A percentile compares a stretch with the other conserved stretches of the same genome.
Conservation (phyloP, 2,888 invertebrate genomes). For the Charanyca ferruginea region DNA sequence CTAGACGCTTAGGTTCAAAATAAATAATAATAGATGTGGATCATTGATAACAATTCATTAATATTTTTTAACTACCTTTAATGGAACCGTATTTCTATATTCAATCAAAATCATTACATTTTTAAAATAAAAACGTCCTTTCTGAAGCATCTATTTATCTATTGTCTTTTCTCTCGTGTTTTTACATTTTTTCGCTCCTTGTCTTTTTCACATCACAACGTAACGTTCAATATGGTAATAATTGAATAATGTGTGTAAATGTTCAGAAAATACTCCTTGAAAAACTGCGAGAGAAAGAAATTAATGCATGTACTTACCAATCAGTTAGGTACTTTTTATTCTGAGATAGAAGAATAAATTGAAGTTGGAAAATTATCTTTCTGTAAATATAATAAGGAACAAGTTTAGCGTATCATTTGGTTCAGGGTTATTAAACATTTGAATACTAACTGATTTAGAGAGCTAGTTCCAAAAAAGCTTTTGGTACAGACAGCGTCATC, state of each 20-base stretch:
- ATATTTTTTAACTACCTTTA: too few species aligned
- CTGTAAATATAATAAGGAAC: slow-evolving; percentile 7
- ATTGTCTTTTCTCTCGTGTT: slow-evolving; percentile 26
- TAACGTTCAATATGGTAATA: slow-evolving; percentile 51
- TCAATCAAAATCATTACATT: too few species aligned
- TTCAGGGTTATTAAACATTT: not conserved
- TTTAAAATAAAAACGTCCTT: not conserved
- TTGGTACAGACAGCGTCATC: too few species aligned
- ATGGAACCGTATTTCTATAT: too few species aligned
- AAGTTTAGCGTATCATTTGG: not conserved
- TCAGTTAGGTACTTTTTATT: slow-evolving; percentile 17
- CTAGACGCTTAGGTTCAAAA: too few species aligned
- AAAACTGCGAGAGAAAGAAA: slow-evolving; percentile 34
- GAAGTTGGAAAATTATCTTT: slow-evolving; percentile 9
- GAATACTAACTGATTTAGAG: not conserved
- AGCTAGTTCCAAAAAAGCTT: not conserved
- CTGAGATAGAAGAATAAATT: slow-evolving; percentile 25
- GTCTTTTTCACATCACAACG: slow-evolving; percentile 27
- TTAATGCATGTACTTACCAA: slow-evolving; percentile 37
- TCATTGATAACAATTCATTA: too few species aligned
- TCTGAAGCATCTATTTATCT: slow-evolving; percentile 2
- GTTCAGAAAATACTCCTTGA: slow-evolving; percentile 45
- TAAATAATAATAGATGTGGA: too few species aligned
- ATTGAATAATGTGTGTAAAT: slow-evolving; percentile 58
- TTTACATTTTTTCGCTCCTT: slow-evolving; percentile 18